These are phyloP conservation scores for Tyrophagus putrescentiae DNA, from an alignment of 1,140 invertebrate genomes.

Conservation along the genomic window DNA sequence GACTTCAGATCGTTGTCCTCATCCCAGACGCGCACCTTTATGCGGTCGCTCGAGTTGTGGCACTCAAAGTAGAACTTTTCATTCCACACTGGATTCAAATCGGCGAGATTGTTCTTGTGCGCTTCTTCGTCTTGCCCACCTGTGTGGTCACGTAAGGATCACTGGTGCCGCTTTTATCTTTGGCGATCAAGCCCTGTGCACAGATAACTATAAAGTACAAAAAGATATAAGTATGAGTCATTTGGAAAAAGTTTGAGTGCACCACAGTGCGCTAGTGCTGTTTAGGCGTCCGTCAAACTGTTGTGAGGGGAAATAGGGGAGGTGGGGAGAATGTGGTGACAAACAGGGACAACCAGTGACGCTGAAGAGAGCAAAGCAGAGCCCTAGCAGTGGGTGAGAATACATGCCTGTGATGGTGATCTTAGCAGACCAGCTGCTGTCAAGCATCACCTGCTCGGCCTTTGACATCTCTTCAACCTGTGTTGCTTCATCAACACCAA, in stretches of 20 bases:
- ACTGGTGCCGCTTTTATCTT: constrained; percentile 98
- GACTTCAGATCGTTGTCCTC: constrained; percentile 99
- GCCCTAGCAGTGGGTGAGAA: neutral
- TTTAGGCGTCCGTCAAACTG: neutral
- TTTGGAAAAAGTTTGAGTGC: neutral
- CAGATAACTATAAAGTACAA: constrained; percentile 65
- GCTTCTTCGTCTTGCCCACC: constrained; percentile 97
- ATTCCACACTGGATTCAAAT: constrained; percentile 98
- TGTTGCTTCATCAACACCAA: constrained; percentile 92
- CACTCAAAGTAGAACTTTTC: constrained; percentile 99
- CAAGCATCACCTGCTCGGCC: constrained; percentile 90
- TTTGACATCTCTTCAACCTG: constrained; percentile 97
- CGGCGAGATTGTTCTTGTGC: constrained; percentile 98
- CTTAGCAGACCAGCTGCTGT: constrained; percentile 99
- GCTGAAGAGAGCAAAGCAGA: constrained; percentile 12
- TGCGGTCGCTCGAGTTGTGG: constrained; percentile 97
- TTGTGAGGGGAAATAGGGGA: neutral
- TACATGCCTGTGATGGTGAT: constrained; percentile 86
- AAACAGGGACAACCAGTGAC: too few species aligned
- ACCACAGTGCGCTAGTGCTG: neutral
- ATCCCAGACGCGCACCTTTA: constrained; percentile 99
- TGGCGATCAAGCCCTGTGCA: constrained; percentile 97
- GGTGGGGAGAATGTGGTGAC: neutral
- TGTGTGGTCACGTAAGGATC: constrained; percentile 99
- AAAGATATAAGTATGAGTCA: too few species aligned